Conservation (phyloP, 2,797 vertebrate species). For the Parauchenoglanis punctatus region DNA sequence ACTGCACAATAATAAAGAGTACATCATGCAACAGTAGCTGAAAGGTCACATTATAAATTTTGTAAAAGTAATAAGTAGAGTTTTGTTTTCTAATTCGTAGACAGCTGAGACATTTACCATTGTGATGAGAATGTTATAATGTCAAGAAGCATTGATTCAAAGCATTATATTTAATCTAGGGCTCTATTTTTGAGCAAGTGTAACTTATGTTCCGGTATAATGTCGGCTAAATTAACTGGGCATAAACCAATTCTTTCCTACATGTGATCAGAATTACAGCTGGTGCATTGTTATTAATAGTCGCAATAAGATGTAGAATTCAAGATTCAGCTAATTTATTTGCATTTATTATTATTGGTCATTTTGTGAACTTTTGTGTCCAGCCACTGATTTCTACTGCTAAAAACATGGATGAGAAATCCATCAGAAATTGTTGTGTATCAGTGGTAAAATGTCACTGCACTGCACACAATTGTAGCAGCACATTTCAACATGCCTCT, state of each 20-base stretch:
- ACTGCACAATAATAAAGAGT: neutral
- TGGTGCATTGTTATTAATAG: neutral
- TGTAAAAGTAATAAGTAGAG: neutral
- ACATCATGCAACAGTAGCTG: neutral
- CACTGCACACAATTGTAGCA: neutral
- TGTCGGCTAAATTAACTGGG: neutral
- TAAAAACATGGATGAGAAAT: neutral
- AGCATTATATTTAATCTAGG: neutral
- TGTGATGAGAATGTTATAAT: neutral
- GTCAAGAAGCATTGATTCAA: neutral
- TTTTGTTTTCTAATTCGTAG: neutral
- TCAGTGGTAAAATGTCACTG: neutral
- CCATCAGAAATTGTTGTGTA: neutral
- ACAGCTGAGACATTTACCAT: neutral
- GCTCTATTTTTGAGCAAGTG: neutral
- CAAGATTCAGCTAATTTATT: neutral
- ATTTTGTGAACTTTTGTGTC: neutral
- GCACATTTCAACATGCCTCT: neutral
- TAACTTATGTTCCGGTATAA: neutral
- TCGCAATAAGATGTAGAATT: neutral
- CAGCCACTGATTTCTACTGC: neutral
- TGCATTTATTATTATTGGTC: neutral
- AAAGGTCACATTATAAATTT: neutral
- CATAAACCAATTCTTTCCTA: neutral
- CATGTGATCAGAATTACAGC: neutral